Evolutionary conservation across 2,113 vertebrate genomes (phyloP), one percentile per base, ranked within the genome.

Genomic region (Cynoglossus semilaevis): DNA sequence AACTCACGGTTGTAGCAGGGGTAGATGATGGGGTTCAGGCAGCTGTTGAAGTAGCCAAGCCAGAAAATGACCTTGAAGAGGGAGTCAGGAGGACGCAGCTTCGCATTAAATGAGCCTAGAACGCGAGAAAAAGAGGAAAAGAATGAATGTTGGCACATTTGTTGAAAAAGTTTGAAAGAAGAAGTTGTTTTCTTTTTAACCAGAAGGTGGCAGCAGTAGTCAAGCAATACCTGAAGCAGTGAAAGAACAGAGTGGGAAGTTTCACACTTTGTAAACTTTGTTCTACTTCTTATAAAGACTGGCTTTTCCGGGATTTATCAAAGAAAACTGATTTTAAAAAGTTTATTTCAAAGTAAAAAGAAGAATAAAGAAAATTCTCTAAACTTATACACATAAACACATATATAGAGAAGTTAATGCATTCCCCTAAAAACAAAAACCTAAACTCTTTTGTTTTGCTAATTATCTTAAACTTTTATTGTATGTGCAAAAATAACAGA

Each of bases 11-110:
- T 98, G 85, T 94, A 96, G 88, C 94, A 98, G 44, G 96, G 96
- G 83, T 98, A 98, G 85, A 98, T 97, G 89, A 98, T 94, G 70
- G 96, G 96, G 78, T 98, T 98, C 82, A 98, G 84, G 86, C 96
- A 98, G 88, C 96, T 97, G 92, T 98, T 98, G 88, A 97, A 98
- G 83, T 98, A 98, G 63, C 96, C 96, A 42, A 98, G 91, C 96
- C 96, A 98, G 90, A 98, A 98, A 82, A 97, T 94, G 51, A 98
- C 94, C 79, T 94, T 97, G 88, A 96, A 97, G 81, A 98, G 88
- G 1, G 88, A 75, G 18, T 95, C 93, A 2, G 96, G 94, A 5
- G 93, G 91, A 48, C 94, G 94, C 85, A 98, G 87, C 70, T 90
- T 81, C 0, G 87, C 88, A 82, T 96, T 97, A 75, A 98, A 90